A percentile compares a stretch with the other conserved stretches of the same genome.
Conservation (phyloP, 2,797 vertebrate species). For the Alfaro cultratus region DNA sequence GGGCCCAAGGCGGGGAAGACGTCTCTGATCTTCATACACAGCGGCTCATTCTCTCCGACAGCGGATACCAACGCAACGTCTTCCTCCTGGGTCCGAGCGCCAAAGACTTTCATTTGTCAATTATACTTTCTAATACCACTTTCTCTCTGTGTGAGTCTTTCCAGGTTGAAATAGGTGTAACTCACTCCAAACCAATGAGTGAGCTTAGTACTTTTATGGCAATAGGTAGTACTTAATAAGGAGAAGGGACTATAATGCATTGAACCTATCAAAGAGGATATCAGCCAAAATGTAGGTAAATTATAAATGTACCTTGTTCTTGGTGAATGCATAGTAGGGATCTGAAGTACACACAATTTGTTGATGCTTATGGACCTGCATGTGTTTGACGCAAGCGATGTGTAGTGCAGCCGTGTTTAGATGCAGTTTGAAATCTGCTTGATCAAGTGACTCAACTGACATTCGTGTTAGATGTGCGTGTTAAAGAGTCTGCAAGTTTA, state of each 20-base stretch:
- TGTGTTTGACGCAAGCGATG: background rate
- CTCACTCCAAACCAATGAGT: background rate
- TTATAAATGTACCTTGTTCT: background rate
- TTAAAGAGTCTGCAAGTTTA: no score
- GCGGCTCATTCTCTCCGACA: no score
- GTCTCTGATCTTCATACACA: no score
- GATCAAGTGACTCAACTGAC: background rate
- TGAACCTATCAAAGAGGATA: no score
- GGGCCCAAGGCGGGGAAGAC: no score
- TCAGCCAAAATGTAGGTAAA: background rate
- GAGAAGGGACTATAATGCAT: background rate
- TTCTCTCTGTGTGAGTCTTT: no score
- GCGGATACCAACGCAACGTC: no score
- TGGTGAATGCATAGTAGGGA: background rate
- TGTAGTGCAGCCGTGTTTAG: background rate
- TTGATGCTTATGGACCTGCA: background rate
- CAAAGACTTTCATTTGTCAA: no score
- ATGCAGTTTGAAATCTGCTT: background rate
- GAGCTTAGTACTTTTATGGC: background rate
- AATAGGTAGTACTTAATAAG: background rate
- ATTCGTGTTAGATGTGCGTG: no score
- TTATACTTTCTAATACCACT: no score
- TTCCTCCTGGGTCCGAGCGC: no score
- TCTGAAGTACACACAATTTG: background rate
- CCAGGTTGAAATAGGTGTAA: background rate